A percentile compares a stretch with the other conserved stretches of the same genome.
Conservation (phyloP, 2,888 invertebrate genomes). For the Chrysodeixis includens region DNA sequence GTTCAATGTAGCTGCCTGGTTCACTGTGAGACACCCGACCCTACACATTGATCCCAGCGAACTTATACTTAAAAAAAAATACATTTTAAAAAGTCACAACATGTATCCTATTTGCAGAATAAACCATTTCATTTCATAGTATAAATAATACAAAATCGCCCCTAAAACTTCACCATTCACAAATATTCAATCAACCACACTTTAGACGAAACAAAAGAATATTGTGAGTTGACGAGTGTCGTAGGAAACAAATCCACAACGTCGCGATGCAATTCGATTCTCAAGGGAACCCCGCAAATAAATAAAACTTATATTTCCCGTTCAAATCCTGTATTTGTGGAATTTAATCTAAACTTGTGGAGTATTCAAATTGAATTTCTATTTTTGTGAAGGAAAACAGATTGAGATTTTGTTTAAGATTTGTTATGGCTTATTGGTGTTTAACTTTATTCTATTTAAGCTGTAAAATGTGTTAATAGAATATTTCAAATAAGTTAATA, state of each 20-base stretch:
- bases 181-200: not conserved
- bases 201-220: slow-evolving; percentile 25
- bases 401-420: slow-evolving; percentile 7
- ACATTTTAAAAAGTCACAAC: too few relatives aligned
- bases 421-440: not conserved
- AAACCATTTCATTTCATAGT: too few relatives aligned
- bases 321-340: slow-evolving; percentile 47
- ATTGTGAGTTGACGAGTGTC: slow-evolving; percentile 34
- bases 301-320: slow-evolving; percentile 60
- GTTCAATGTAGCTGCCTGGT: too few relatives aligned
- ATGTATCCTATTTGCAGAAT: too few relatives aligned
- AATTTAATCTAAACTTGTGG: slow-evolving; percentile 60
- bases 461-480: too few relatives aligned
- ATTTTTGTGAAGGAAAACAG: slow-evolving; percentile 34
- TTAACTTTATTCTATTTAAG: too few relatives aligned
- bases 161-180: not conserved
- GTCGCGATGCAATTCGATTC: slow-evolving; percentile 48
- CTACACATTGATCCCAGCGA: too few relatives aligned
- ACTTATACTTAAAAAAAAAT: too few relatives aligned
- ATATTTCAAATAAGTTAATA: too few relatives aligned
- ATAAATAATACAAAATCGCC: not conserved
- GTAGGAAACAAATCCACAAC: slow-evolving; percentile 44
- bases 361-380: slow-evolving; percentile 50
- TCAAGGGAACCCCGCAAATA: slow-evolving; percentile 44
- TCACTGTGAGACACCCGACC: too few relatives aligned